A percentile compares a stretch with the other conserved stretches of the same genome.
phyloP scores from a whole-genome alignment of 37 sponge, comb jelly and placozoan species.

The Lycopodina hypogea region DNA sequence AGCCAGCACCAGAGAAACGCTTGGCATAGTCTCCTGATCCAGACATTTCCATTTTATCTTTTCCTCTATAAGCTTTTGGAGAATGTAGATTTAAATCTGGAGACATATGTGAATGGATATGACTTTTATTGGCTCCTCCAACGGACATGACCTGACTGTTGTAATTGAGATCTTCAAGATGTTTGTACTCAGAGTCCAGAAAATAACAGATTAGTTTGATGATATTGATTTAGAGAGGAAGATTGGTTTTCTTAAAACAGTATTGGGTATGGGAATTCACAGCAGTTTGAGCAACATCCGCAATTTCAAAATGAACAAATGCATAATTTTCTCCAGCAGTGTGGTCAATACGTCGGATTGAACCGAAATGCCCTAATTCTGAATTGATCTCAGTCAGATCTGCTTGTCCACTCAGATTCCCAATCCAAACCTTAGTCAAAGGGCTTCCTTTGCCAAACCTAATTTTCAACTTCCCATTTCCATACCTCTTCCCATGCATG shows the following conservation, averaged over 20 bases:
- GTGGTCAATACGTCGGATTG: constrained; percentile 77
- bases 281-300: constrained; percentile 74
- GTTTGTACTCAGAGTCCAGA: constrained; percentile 17
- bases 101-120: constrained; percentile 6
- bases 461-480: constrained; percentile 73
- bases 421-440: constrained; percentile 79
- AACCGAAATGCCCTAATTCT: constrained; percentile 87
- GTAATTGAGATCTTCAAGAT: constrained; percentile 13
- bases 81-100: background rate
- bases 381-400: constrained; percentile 74
- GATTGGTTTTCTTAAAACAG: constrained; percentile 44
- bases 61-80: background rate
- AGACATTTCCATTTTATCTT: background rate
- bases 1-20: background rate
- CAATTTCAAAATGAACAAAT: constrained; percentile 68
- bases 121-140: background rate
- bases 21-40: background rate
- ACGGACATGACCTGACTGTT: background rate
- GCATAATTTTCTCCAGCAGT: constrained; percentile 68
- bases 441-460: constrained; percentile 85
- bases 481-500: constrained; percentile 77
- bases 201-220: background rate
- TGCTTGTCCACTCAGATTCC: constrained; percentile 38
- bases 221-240: constrained; percentile 50
- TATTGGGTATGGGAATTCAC: constrained; percentile 31